Evolutionary conservation across 1,140 invertebrate species (phyloP).

Genomic region (fruit fly (Drosophila melanogaster)): DNA sequence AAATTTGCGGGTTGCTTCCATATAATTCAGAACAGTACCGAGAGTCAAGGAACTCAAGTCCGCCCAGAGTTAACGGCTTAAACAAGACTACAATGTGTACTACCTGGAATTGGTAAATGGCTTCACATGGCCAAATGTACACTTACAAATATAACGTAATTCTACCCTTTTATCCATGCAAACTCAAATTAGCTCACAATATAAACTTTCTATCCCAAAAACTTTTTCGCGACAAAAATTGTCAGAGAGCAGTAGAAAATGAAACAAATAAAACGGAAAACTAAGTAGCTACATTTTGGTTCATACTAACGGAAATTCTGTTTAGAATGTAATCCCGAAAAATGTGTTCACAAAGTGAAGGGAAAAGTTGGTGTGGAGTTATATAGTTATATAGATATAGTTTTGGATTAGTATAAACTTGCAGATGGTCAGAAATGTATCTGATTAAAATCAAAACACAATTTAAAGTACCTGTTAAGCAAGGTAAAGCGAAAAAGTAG

Average conservation of each 20-base stretch:
- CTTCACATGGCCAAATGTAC: background rate
- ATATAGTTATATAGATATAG: too few relatives aligned
- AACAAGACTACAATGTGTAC: background rate
- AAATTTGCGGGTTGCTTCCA: conserved; percentile 22
- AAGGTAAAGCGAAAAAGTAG: too few relatives aligned
- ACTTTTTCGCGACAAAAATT: background rate
- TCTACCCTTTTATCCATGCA: background rate
- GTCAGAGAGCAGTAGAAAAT: background rate
- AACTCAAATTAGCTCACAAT: background rate
- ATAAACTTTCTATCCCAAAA: background rate
- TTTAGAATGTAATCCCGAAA: too few relatives aligned
- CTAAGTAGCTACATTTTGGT: background rate
- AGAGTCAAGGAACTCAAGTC: conserved; percentile 22
- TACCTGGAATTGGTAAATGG: conserved; percentile 6
- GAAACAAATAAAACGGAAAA: background rate
- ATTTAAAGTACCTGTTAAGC: too few relatives aligned
- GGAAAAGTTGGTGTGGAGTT: too few relatives aligned
- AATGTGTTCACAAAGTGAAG: too few relatives aligned
- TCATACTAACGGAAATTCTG: too few relatives aligned
- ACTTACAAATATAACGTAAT: too few relatives aligned
- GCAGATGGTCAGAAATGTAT: too few relatives aligned
- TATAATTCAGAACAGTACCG: conserved; percentile 10
- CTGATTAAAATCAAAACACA: too few relatives aligned
- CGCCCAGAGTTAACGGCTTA: conserved; percentile 1
- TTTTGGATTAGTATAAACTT: too few relatives aligned